Conservation (phyloP, 2,113 vertebrate genomes). For the Turnix velox region DNA sequence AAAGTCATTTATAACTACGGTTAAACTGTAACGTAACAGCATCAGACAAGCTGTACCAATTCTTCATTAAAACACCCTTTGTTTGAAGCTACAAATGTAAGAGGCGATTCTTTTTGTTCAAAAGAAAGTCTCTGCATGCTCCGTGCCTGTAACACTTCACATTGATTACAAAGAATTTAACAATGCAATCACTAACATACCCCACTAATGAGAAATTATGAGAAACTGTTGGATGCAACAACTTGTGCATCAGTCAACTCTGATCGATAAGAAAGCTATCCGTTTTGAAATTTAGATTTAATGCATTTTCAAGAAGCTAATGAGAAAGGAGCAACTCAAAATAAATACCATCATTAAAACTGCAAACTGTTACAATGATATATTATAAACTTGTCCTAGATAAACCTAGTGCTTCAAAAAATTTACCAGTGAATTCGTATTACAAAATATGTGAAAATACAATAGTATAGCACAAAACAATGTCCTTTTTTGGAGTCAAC, state of each 20-base stretch:
- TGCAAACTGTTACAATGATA: conserved; percentile 67
- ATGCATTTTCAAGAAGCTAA: conserved; percentile 67
- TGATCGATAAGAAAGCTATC: conserved; percentile 62
- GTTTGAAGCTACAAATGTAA: conserved; percentile 31
- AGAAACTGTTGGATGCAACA: conserved; percentile 48
- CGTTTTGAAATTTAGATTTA: conserved; percentile 66
- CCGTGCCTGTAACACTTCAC: conserved; percentile 61
- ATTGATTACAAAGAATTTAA: conserved; percentile 46
- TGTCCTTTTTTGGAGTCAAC: conserved; percentile 15
- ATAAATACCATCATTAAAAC: conserved; percentile 67
- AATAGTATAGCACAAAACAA: conserved; percentile 67
- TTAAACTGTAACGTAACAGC: conserved; percentile 21
- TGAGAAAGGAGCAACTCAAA: conserved; percentile 70
- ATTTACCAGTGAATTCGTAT: conserved; percentile 66
- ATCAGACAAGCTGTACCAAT: conserved; percentile 24
- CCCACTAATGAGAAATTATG: conserved; percentile 50
- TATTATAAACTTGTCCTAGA: conserved; percentile 66
- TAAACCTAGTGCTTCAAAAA: conserved; percentile 68
- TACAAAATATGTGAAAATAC: conserved; percentile 72
- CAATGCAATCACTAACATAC: conserved; percentile 56
- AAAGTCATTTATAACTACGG: neutral
- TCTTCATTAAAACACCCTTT: conserved; percentile 32
- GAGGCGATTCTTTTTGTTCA: conserved; percentile 29
- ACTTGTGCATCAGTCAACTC: conserved; percentile 54
- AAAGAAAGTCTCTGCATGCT: conserved; percentile 46